Percentiles rank a stretch among this genome's conserved stretches.
Conservation (phyloP, 2,888 invertebrate species). For the Nymphalis urticae region DNA sequence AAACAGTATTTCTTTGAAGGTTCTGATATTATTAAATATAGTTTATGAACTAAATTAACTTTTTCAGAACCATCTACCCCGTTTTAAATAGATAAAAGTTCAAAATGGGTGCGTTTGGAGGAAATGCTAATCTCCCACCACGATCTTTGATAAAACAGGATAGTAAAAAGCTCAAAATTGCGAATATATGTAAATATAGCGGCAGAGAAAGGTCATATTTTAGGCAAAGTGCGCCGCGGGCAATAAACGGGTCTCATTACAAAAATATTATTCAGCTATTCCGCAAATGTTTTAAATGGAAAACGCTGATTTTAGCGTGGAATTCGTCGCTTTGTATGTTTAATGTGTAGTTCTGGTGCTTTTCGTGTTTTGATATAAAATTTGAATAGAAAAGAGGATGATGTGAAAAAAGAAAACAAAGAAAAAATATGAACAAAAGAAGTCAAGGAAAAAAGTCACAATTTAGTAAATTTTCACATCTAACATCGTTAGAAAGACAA, state of each 20-base stretch:
- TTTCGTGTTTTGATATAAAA: constrained; percentile 12
- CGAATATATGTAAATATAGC: constrained; percentile 46
- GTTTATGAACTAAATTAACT: background rate
- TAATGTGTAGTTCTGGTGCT: constrained; percentile 13
- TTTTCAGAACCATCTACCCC: constrained; percentile 8
- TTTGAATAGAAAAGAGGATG: constrained; percentile 13
- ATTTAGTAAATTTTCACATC: background rate
- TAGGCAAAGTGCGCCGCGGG: constrained; percentile 43
- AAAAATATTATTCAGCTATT: constrained; percentile 48
- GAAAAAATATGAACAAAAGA: background rate
- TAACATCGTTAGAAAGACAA: background rate
- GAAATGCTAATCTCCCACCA: constrained; percentile 44
- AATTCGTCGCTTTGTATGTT: constrained; percentile 28
- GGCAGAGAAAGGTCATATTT: constrained; percentile 43
- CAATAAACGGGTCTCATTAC: constrained; percentile 48
- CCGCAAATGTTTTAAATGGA: constrained; percentile 44
- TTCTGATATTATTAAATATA: too few species aligned
- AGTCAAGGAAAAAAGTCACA: background rate
- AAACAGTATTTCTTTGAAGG: too few species aligned
- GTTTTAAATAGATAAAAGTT: constrained; percentile 26
- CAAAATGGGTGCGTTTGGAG: constrained; percentile 21
- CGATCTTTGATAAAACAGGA: constrained; percentile 46
- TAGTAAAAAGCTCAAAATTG: constrained; percentile 44
- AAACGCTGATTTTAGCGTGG: constrained; percentile 39
- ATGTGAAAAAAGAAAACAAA: background rate